phyloP scores from a whole-genome alignment of 2,113 vertebrate species.

The Platycercus adscitus region DNA sequence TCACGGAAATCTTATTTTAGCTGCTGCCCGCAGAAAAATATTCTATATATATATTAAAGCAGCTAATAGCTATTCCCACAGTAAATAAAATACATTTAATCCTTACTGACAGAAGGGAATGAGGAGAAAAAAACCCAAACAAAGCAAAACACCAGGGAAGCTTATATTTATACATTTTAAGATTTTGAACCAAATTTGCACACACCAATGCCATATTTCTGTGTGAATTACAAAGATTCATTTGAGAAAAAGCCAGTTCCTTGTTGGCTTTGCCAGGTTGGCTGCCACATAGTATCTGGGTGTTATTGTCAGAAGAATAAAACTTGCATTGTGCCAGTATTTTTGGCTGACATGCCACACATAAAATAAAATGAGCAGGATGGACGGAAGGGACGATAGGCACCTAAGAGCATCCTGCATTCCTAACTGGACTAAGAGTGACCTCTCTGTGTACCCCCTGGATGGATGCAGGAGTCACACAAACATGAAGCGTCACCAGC shows the following conservation, averaged over 20 bases:
- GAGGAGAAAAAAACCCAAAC: neutral
- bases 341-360: neutral
- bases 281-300: neutral
- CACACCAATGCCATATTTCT: neutral
- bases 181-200: neutral
- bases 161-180: neutral
- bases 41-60: neutral
- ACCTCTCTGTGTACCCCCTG: neutral
- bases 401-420: neutral
- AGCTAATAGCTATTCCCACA: slow-evolving; percentile 11
- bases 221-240: neutral
- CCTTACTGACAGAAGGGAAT: neutral
- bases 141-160: neutral
- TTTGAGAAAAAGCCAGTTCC: neutral
- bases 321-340: neutral
- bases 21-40: neutral
- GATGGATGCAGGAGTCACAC: neutral
- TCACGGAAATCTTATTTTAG: slow-evolving; percentile 5
- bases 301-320: neutral
- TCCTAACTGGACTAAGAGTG: neutral
- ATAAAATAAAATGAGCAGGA: neutral
- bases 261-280: neutral
- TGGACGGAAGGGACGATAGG: neutral
- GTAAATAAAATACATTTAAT: slow-evolving; percentile 21
- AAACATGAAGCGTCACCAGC: neutral